phyloP scores from a whole-genome alignment of 1,140 invertebrate genomes.

The Chrysomallon squamiferum region DNA sequence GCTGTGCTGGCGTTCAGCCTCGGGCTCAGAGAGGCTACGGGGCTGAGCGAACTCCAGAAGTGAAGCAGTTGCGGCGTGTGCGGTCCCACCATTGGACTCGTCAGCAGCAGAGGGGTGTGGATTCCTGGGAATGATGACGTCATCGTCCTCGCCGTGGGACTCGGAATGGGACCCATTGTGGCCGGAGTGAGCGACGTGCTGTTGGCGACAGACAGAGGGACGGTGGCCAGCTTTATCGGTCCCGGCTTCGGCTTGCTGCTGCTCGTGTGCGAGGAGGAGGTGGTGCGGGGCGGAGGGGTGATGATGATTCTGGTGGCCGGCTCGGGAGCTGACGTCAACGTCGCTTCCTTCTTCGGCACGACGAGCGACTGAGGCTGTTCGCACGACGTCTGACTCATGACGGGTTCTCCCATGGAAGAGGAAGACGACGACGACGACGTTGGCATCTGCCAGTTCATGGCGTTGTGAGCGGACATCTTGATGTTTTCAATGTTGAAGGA shows the following conservation, averaged over 20 bases:
- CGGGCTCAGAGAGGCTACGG: conserved; percentile 51
- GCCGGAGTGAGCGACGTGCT: conserved; percentile 17
- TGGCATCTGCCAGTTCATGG: conserved; percentile 8
- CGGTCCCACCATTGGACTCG: conserved; percentile 42
- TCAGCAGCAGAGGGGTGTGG: conserved; percentile 41
- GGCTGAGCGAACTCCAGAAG: conserved; percentile 57
- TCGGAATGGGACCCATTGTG: conserved; percentile 19
- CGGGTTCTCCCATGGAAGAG: not conserved
- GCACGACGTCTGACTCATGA: not conserved
- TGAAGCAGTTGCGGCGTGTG: conserved; percentile 46
- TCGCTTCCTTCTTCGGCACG: conserved; percentile 9
- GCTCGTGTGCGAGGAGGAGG: conserved; percentile 7
- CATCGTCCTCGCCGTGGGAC: conserved; percentile 26
- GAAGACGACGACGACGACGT: not conserved
- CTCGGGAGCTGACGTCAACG: conserved; percentile 6
- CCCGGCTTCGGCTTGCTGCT: conserved; percentile 40
- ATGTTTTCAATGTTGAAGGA: conserved; percentile 44
- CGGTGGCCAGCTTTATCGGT: conserved; percentile 26
- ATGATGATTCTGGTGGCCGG: not conserved
- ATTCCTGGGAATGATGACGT: conserved; percentile 21
- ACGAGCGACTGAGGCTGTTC: not conserved
- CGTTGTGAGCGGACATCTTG: conserved; percentile 42
- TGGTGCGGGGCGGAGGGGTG: conserved; percentile 5
- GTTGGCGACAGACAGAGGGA: conserved; percentile 12
- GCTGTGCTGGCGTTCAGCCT: conserved; percentile 33